phyloP scores from a whole-genome alignment of 2,888 invertebrate genomes.

The Desoria tigrina region DNA sequence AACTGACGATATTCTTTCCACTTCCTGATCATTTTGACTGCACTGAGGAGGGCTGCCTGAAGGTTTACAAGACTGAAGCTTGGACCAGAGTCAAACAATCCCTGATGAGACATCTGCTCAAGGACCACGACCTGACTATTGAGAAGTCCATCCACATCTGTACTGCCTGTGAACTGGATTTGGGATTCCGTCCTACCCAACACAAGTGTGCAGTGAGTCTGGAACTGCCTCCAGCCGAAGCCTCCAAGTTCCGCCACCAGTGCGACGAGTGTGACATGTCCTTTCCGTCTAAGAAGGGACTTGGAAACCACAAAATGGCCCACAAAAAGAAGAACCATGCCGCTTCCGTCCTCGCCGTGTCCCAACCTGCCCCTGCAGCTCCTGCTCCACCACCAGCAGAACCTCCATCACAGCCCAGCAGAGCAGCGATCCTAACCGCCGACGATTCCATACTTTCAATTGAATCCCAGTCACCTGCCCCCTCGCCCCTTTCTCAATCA shows the following conservation, averaged over 20 bases:
- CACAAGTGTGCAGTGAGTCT: too few species aligned
- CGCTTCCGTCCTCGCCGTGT: background rate
- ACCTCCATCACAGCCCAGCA: too few species aligned
- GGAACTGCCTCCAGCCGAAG: background rate
- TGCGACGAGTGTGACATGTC: background rate
- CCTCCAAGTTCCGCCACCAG: background rate
- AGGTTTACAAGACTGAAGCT: background rate
- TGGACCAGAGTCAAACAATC: background rate
- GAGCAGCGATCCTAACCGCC: too few species aligned
- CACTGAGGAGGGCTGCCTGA: background rate
- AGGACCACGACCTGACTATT: background rate
- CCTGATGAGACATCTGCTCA: background rate
- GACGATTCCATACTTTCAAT: too few species aligned
- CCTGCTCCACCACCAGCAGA: too few species aligned
- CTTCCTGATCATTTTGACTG: too few species aligned
- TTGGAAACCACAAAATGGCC: background rate
- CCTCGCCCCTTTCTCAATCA: background rate
- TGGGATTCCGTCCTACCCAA: background rate
- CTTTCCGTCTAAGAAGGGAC: background rate
- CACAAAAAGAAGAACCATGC: background rate
- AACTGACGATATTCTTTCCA: too few species aligned
- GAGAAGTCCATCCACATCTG: background rate
- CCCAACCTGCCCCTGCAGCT: too few species aligned
- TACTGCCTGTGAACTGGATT: background rate
- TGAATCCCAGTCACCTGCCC: too few species aligned